phyloP scores from a whole-genome alignment of 2,888 invertebrate genomes.

The Ichneumoninae sp. region DNA sequence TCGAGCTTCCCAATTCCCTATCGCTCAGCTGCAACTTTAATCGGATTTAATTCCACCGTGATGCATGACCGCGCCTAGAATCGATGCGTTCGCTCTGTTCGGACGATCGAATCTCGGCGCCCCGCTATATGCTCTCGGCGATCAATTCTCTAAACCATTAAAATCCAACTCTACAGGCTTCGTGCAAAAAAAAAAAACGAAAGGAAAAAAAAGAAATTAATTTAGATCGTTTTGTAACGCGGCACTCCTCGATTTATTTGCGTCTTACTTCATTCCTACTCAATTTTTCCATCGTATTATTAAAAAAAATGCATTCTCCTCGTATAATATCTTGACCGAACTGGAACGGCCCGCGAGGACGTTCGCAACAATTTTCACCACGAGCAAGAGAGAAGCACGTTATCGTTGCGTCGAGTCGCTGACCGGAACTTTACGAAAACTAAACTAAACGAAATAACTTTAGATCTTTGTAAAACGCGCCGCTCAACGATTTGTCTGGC shows the following conservation, averaged over 20 bases:
- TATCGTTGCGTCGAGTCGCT: conserved; percentile 52
- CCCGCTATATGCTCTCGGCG: not conserved
- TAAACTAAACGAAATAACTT: not conserved
- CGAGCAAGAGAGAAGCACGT: conserved; percentile 8
- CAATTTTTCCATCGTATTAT: not conserved
- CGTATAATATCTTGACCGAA: not conserved
- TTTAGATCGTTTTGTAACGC: not conserved
- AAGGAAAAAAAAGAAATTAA: not conserved
- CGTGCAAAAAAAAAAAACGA: not conserved
- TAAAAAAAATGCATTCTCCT: not conserved
- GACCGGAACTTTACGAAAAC: conserved; percentile 57
- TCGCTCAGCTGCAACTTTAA: conserved; percentile 61
- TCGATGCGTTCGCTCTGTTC: conserved; percentile 2
- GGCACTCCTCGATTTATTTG: not conserved
- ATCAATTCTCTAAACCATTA: conserved; percentile 5
- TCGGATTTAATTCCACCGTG: conserved; percentile 56
- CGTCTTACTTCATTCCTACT: not conserved
- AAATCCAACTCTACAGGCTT: not conserved
- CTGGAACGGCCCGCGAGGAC: conserved; percentile 5
- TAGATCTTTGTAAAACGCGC: not conserved
- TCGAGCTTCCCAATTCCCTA: conserved; percentile 51
- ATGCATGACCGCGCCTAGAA: conserved; percentile 45
- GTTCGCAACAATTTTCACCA: conserved; percentile 22
- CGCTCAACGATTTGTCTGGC: not conserved
- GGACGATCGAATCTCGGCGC: conserved; percentile 17